Evolutionary conservation across 1,140 invertebrate genomes (phyloP).

Genomic region (Drosophila kurseongensis): DNA sequence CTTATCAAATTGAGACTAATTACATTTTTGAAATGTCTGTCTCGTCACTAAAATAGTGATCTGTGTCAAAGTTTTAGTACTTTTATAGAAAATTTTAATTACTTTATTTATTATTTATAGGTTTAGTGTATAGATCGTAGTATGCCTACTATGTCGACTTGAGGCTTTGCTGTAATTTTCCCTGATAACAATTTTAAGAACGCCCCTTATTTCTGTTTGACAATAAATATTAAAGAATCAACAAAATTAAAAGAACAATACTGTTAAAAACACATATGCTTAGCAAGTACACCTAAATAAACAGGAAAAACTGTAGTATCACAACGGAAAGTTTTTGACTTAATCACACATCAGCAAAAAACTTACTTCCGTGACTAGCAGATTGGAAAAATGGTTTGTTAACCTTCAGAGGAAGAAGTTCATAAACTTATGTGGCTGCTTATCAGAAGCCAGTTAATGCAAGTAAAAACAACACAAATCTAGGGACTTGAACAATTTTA

Average conservation of each 20-base stretch:
- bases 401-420: constrained; percentile 11
- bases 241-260: background rate
- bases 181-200: constrained; percentile 1
- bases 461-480: constrained; percentile 1
- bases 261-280: background rate
- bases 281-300: background rate
- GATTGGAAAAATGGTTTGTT: background rate
- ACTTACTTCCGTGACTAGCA: background rate
- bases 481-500: background rate
- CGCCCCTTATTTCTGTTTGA: background rate
- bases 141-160: background rate
- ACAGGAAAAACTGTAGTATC: background rate
- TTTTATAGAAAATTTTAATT: background rate
- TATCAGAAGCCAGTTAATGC: constrained; percentile 6
- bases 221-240: background rate
- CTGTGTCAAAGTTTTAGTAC: background rate
- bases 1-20: constrained; percentile 3
- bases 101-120: background rate
- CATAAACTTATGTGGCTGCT: constrained; percentile 15
- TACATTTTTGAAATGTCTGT: background rate
- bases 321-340: constrained; percentile 10
- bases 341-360: background rate
- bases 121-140: background rate
- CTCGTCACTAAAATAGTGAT: background rate
- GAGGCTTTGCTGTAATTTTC: background rate